phyloP scores from a whole-genome alignment of 2,888 invertebrate species.

The Melieria omissa region DNA sequence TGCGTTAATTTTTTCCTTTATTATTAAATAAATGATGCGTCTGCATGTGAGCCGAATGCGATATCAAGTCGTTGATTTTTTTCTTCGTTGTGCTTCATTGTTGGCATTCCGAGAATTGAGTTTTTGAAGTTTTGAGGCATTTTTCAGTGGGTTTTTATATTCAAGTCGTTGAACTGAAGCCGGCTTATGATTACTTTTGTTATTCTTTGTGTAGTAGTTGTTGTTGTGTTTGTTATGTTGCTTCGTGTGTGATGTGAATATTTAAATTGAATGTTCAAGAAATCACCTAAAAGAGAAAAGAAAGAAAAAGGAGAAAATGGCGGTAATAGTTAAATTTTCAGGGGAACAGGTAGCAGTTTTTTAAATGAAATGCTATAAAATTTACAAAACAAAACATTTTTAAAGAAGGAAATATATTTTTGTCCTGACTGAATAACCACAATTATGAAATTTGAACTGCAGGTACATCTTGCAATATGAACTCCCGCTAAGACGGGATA shows the following conservation, averaged over 20 bases:
- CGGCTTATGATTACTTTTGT: not conserved
- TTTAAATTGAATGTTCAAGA: not conserved
- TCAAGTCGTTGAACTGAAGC: slow-evolving; percentile 23
- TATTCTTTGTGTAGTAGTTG: not conserved
- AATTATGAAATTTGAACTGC: too few species aligned
- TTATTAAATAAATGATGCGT: slow-evolving; percentile 26
- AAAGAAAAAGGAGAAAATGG: too few species aligned
- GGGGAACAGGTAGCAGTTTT: too few species aligned
- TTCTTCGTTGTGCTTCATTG: slow-evolving; percentile 18
- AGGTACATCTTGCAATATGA: too few species aligned
- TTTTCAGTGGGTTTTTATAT: slow-evolving; percentile 4
- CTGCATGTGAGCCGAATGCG: slow-evolving; percentile 22
- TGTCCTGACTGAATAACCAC: too few species aligned
- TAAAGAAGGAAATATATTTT: too few species aligned
- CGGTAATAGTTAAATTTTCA: too few species aligned
- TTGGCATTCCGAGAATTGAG: slow-evolving; percentile 30
- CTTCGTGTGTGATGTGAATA: slow-evolving; percentile 11
- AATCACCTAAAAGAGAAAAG: too few species aligned
- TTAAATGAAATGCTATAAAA: too few species aligned
- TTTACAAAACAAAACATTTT: too few species aligned
- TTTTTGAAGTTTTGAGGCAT: slow-evolving; percentile 11
- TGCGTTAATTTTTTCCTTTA: slow-evolving; percentile 1
- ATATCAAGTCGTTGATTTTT: not conserved
- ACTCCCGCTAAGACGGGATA: too few species aligned
- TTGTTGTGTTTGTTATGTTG: slow-evolving; percentile 1